These are phyloP conservation scores for Nemurella pictetii DNA, from an alignment of 2,888 invertebrate species.

Conservation along the genomic window DNA sequence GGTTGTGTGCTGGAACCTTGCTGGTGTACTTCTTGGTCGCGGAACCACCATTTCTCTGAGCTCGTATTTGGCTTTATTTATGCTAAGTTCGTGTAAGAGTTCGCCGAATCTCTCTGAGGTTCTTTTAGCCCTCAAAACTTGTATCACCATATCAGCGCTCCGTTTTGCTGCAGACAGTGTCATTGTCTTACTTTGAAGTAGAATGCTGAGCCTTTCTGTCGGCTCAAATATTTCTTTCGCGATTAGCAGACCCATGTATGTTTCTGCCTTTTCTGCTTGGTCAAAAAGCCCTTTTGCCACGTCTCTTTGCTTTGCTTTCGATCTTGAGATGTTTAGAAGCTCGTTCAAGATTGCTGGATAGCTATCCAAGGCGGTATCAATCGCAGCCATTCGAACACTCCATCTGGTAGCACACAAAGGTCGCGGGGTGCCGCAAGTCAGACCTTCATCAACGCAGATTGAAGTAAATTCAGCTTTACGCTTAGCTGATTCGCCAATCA, in stretches of 20 bases:
- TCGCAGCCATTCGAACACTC: slow-evolving; percentile 20
- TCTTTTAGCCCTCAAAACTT: too few relatives aligned
- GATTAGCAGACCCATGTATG: too few relatives aligned
- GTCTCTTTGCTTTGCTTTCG: too few relatives aligned
- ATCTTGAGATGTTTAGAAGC: too few relatives aligned
- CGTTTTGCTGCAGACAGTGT: too few relatives aligned
- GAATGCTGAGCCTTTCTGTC: too few relatives aligned
- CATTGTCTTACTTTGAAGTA: too few relatives aligned
- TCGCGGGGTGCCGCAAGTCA: slow-evolving; percentile 12
- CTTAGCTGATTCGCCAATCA: slow-evolving; percentile 22
- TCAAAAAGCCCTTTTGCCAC: too few relatives aligned
- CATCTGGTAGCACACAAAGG: slow-evolving; percentile 33
- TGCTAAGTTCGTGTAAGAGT: background rate
- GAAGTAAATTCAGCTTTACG: slow-evolving; percentile 6
- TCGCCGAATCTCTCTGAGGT: background rate
- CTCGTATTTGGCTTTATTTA: background rate
- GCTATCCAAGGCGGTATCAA: slow-evolving; percentile 21
- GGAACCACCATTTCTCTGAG: slow-evolving; percentile 10
- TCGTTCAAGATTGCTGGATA: too few relatives aligned
- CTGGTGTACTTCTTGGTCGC: background rate
- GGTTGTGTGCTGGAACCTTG: slow-evolving; percentile 7
- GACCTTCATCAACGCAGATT: slow-evolving; percentile 7
- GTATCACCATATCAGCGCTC: too few relatives aligned
- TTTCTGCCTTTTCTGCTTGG: too few relatives aligned
- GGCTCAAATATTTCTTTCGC: too few relatives aligned